Evolutionary conservation across 1,140 invertebrate genomes (phyloP).

Genomic region (Lineus longissimus): DNA sequence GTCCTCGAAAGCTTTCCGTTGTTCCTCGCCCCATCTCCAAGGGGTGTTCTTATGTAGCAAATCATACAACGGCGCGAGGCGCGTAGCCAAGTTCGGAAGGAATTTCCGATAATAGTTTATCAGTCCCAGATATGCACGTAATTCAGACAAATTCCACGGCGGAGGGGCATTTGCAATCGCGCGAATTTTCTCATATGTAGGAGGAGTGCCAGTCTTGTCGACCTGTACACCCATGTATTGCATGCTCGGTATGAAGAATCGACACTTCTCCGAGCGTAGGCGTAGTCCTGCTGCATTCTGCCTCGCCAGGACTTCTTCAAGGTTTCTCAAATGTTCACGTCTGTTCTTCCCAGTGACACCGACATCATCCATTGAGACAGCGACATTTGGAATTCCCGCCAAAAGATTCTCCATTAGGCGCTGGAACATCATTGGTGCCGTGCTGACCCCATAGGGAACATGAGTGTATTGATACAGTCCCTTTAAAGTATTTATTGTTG

Average conservation of each 20-base stretch:
- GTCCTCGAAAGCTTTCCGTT: not conserved
- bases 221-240: constrained; percentile 44
- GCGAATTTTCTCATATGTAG: constrained; percentile 36
- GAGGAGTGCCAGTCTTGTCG: constrained; percentile 29
- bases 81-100: constrained; percentile 9
- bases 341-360: constrained; percentile 9
- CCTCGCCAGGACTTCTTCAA: not conserved
- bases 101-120: constrained; percentile 21
- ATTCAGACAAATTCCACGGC: constrained; percentile 31
- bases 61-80: constrained; percentile 14
- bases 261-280: constrained; percentile 2
- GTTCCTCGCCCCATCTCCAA: constrained; percentile 13
- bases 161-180: constrained; percentile 31
- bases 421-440: constrained; percentile 17
- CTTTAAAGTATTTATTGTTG: constrained; percentile 14
- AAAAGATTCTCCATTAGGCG: constrained; percentile 10
- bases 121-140: constrained; percentile 23
- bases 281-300: not conserved
- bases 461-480: constrained; percentile 11
- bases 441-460: constrained; percentile 1
- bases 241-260: constrained; percentile 16
- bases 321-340: not conserved
- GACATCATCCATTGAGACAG: constrained; percentile 19
- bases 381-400: constrained; percentile 5
- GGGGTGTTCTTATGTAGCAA: constrained; percentile 12